Base-by-base conservation (phyloP, 1,140 invertebrate species). In the Heterodera schachtii region DNA sequence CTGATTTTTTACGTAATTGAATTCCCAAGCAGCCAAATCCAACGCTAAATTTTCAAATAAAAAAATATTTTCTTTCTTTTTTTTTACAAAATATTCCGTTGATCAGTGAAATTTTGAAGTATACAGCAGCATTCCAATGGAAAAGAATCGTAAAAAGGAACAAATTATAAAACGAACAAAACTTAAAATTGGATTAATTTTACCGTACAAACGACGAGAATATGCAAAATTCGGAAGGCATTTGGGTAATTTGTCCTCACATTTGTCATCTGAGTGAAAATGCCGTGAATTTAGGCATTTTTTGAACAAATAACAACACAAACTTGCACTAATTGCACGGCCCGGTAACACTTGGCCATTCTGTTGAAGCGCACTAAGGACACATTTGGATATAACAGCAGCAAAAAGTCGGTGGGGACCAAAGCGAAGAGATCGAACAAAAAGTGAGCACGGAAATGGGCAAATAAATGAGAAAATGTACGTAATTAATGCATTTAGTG, bases 211-310 rank as follows among this genome's bases (percentile, higher is more conserved):
- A 84, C 76, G 49, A 85, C 70, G 43, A 87, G 78, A 21, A 85
- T 85, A 64, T 85, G 85, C 52, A 87, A 86, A 79, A 85, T 85
- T 19, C 84, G 86, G 60, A 85, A 85, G 47, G 81, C 84, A 81
- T 85, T 85, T 41, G 84, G 84, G 75, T 87, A 85, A 75, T 87
- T 85, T 44, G 84, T 85, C 31, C 86, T 67, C 16, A 85, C 86
- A 73, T 85, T 87, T 19, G 86, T 87, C 52, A 75, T 78, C 77
- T 78, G 47, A 78, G 19, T 19, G 11, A 11, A 21, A 77, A 41
- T 31, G 31, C 31, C 31, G 31, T 31, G 31, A 31, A 31, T 31
- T 31, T 0, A 31, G 31, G 31, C 31, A 31, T 31, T 31, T 31
- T 73, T 73, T 73, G 19, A 7, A 74, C 41, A 31, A 19, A 49